Evolutionary conservation across 92 coral and sea anemone species (phyloP), one percentile per base, ranked within the genome.

Genomic region (Paramuricea clavata): DNA sequence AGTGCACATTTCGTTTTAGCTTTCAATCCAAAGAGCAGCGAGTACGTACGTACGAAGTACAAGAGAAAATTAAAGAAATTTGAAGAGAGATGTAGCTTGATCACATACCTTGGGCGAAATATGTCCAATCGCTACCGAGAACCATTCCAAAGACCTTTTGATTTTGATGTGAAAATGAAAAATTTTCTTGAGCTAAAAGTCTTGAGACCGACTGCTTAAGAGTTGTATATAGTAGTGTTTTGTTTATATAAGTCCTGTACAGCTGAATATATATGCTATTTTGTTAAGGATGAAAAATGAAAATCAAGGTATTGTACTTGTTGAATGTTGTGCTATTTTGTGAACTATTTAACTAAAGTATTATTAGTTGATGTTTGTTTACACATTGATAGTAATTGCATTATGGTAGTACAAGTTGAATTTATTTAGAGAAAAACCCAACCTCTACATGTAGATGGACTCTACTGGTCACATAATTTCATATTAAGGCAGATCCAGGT

Each of bases 1-100:
- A 26, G 36, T 2, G 11, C 10, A 34, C 17, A 15, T 39, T 36
- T 61, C 50, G 26, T 83, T 76, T 26, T 89, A 96, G 99, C 99
- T 3, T 93, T 93, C 89, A 96, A 96, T 88, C 99, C 99, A 0
- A 94, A 93, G 69, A 94, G 98, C 92, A 96, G 95, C 86, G 98
- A 94, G 15, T 93, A 94, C 88, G 91, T 94, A 21, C 93, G 98
- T 17, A 91, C 87, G 87, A 96, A 96, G 87, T 96, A 96, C 94
- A 96, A 91, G 69, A 94, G 87, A 50, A 96, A 96, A 61, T 91
- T 96, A 28, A 77, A 90, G 94, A 82, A 92, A 42, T 96, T 92
- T 82, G 99, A 96, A 74, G 98, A 96, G 78, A 93, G 92, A 83
- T 96, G 99, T 49, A 93, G 91, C 41, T 93, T 96, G 39, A 92